Percentiles rank a stretch among this genome's conserved stretches.
Evolutionary conservation across 2,797 vertebrate species (phyloP).

Genomic region (Pangasius macronema): DNA sequence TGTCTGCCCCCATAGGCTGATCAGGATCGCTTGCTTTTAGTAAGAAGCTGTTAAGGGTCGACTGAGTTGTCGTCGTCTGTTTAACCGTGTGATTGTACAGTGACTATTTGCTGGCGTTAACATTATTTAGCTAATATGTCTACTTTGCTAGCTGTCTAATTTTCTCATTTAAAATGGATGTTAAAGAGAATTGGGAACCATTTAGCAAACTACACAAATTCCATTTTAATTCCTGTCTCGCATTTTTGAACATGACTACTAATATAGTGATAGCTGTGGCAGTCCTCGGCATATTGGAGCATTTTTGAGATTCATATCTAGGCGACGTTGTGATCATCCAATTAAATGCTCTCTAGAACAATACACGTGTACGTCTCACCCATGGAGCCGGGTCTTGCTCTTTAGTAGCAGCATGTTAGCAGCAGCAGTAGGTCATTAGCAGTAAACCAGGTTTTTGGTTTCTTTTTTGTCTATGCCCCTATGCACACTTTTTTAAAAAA

Average conservation of each 20-base stretch:
- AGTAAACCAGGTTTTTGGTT: not conserved
- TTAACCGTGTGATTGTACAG: not conserved
- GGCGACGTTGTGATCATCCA: not conserved
- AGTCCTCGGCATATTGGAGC: not conserved
- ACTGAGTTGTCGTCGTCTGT: not conserved
- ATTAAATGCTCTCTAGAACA: not conserved
- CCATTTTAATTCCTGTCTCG: not conserved
- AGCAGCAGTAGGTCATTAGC: not conserved
- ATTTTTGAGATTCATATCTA: not conserved
- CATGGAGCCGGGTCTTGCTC: not conserved
- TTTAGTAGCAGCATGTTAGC: not conserved
- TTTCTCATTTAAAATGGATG: too few relatives aligned
- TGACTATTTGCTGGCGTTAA: not conserved
- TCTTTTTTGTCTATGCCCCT: too few relatives aligned
- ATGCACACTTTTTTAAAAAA: not conserved
- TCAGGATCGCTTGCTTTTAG: not conserved
- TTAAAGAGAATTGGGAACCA: not conserved
- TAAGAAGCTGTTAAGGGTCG: not conserved
- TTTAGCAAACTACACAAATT: not conserved
- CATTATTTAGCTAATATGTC: not conserved
- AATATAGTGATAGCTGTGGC: not conserved
- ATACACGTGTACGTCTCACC: not conserved
- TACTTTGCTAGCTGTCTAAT: not conserved
- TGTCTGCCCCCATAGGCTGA: not conserved
- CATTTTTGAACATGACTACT: not conserved